Evolutionary conservation across 2,113 vertebrate genomes (phyloP).

Genomic region (Thamnophis sirtalis): DNA sequence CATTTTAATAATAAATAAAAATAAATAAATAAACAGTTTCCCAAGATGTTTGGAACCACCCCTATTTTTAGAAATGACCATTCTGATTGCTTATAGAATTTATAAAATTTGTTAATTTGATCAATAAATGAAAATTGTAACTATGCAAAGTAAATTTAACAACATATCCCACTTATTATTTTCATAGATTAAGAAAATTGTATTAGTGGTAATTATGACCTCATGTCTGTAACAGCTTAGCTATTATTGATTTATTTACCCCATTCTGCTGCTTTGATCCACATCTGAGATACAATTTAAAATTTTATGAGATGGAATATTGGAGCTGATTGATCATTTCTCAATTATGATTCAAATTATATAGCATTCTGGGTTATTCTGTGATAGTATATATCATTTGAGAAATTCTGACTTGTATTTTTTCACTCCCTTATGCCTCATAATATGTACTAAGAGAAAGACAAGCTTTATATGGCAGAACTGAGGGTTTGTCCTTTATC

Average conservation of each 20-base stretch:
- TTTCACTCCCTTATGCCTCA: neutral
- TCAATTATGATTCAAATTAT: neutral
- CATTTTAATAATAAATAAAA: too few species aligned
- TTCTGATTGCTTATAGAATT: too few species aligned
- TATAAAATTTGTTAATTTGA: too few species aligned
- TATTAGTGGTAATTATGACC: too few species aligned
- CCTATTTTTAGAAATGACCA: too few species aligned
- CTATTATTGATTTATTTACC: neutral
- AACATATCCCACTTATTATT: too few species aligned
- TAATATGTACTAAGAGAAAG: neutral
- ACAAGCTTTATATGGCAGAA: neutral
- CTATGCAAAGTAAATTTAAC: too few species aligned
- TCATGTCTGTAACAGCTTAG: too few species aligned
- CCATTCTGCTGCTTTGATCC: neutral
- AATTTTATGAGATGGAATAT: neutral
- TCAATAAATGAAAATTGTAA: too few species aligned
- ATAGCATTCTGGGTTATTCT: neutral
- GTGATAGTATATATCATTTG: neutral
- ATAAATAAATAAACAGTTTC: too few species aligned
- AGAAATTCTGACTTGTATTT: neutral
- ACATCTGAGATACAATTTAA: neutral
- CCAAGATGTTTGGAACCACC: too few species aligned
- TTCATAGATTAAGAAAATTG: too few species aligned
- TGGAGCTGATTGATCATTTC: neutral
- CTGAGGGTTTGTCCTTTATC: neutral